Conservation (phyloP, 1,140 invertebrate genomes). For the Venturia canescens region DNA sequence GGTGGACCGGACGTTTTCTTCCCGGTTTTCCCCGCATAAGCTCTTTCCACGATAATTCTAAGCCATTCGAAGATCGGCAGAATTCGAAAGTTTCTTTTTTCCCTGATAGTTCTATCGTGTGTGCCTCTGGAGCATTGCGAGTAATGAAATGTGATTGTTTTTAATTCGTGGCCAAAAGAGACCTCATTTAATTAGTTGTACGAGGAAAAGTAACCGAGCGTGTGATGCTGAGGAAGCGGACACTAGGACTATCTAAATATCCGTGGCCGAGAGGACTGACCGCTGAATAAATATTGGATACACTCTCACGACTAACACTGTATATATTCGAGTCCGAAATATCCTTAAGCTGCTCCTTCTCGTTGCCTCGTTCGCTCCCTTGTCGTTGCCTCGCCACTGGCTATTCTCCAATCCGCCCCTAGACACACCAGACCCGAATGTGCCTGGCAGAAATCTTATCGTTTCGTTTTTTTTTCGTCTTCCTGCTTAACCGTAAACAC, state of each 20-base stretch:
- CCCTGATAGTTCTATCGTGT: too few species aligned
- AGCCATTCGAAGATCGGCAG: too few species aligned
- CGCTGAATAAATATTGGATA: conserved; percentile 64
- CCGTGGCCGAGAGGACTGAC: conserved; percentile 56
- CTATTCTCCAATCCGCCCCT: conserved; percentile 35
- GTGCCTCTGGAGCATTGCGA: not conserved
- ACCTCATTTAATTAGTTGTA: conserved; percentile 32
- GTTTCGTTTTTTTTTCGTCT: not conserved
- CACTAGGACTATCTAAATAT: conserved; percentile 62
- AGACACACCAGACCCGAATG: not conserved
- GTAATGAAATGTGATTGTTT: conserved; percentile 11
- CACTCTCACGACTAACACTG: conserved; percentile 58
- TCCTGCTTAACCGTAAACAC: conserved; percentile 24
- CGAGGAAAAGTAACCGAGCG: conserved; percentile 37
- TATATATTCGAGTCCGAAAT: not conserved
- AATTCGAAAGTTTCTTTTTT: too few species aligned
- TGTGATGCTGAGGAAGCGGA: conserved; percentile 54
- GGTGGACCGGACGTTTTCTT: conserved; percentile 25
- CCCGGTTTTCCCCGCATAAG: too few species aligned
- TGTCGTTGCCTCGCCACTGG: not conserved
- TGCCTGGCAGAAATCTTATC: conserved; percentile 21
- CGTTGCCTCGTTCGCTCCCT: not conserved
- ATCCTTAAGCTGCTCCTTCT: conserved; percentile 12
- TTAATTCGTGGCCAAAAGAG: not conserved
- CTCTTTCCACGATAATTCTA: too few species aligned